Conservation (phyloP, 1,140 invertebrate species). For the Stegodyphus mimosarum region DNA sequence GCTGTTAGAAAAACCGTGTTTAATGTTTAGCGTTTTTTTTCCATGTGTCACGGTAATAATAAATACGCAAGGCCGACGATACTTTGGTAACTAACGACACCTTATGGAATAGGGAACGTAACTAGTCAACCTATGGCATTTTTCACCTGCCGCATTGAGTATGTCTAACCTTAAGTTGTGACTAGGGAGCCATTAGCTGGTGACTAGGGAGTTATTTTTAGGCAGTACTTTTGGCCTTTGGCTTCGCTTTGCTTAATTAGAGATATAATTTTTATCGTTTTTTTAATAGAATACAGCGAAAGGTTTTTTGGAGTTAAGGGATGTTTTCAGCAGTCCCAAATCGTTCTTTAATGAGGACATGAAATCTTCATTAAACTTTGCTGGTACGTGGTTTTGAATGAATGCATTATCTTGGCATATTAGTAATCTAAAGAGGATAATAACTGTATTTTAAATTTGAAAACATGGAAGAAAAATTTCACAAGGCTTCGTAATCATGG, state of each 20-base stretch:
- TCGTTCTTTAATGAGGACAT: slow-evolving; percentile 25
- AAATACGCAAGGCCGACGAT: background rate
- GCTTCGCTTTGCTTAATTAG: slow-evolving; percentile 25
- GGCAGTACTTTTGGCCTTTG: background rate
- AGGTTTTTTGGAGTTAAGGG: background rate
- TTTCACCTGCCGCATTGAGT: background rate
- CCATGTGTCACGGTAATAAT: too few species aligned
- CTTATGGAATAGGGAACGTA: slow-evolving; percentile 5
- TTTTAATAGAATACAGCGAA: background rate
- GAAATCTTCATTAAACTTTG: slow-evolving; percentile 32
- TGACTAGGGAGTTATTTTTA: slow-evolving; percentile 27
- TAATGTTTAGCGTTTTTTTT: too few species aligned
- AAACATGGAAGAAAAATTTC: background rate
- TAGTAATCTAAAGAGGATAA: background rate
- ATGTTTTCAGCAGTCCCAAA: slow-evolving; percentile 30
- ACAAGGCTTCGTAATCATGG: too few species aligned
- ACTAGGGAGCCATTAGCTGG: slow-evolving; percentile 30
- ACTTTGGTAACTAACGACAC: slow-evolving; percentile 28
- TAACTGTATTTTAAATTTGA: background rate
- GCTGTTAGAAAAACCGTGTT: too few species aligned
- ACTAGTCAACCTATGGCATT: background rate
- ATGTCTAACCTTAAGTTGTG: slow-evolving; percentile 11
- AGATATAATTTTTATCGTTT: slow-evolving; percentile 12
- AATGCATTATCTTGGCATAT: background rate
- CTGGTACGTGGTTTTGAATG: background rate